phyloP scores from a whole-genome alignment of 2,797 vertebrate species.

The Neostethus bicornis region DNA sequence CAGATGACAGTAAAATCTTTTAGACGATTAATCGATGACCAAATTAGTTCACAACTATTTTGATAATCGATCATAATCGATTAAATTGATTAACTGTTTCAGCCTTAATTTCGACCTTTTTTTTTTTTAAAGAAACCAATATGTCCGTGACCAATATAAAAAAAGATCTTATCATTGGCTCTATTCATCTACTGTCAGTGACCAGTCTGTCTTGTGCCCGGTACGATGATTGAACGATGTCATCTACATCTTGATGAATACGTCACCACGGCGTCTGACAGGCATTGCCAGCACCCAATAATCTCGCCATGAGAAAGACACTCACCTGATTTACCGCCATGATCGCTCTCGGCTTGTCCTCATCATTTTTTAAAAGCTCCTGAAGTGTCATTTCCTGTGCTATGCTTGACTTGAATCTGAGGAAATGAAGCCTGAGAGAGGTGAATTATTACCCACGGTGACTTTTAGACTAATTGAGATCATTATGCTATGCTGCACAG shows the following conservation, averaged over 20 bases:
- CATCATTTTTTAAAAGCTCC: slow-evolving; percentile 77
- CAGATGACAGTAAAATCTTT: no score
- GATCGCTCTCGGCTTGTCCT: slow-evolving; percentile 64
- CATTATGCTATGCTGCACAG: slow-evolving; percentile 57
- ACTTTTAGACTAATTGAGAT: slow-evolving; percentile 77
- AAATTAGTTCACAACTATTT: no score
- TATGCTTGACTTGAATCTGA: slow-evolving; percentile 70
- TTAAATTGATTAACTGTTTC: no score
- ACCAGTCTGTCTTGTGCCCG: slow-evolving; percentile 35
- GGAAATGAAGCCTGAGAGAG: slow-evolving; percentile 77
- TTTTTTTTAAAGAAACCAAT: slow-evolving; percentile 45
- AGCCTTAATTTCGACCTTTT: no score
- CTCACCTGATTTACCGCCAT: slow-evolving; percentile 71
- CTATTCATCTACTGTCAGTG: slow-evolving; percentile 50
- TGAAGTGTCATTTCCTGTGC: slow-evolving; percentile 79
- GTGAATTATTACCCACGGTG: slow-evolving; percentile 75
- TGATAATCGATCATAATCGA: no score
- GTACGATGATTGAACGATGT: slow-evolving; percentile 64
- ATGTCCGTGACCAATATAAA: slow-evolving; percentile 48
- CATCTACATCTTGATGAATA: slow-evolving; percentile 70
- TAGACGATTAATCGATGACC: no score
- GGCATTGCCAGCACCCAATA: slow-evolving; percentile 30
- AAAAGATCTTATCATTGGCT: slow-evolving; percentile 42
- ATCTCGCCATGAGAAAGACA: slow-evolving; percentile 33
- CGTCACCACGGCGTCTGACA: slow-evolving; percentile 56